Evolutionary conservation across 1,140 invertebrate genomes (phyloP).

Genomic region (Zaprionus africanus): DNA sequence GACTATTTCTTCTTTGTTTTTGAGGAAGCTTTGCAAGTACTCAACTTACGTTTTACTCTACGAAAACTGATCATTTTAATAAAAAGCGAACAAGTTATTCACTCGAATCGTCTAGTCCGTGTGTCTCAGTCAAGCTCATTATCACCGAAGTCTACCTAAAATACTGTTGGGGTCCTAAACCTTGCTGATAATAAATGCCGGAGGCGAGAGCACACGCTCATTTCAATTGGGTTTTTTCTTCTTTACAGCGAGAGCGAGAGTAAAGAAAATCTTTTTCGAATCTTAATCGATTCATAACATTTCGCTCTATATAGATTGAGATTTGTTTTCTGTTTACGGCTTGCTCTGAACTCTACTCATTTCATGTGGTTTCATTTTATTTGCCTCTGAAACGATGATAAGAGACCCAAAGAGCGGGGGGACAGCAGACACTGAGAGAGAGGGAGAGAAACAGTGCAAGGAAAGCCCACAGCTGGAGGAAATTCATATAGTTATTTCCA

Average conservation of each 20-base stretch:
- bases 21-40: conserved; percentile 20
- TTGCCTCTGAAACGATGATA: conserved; percentile 9
- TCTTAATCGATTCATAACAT: conserved; percentile 44
- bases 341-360: background rate
- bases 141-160: conserved; percentile 61
- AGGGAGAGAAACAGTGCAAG: conserved; percentile 8
- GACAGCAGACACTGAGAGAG: background rate
- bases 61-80: conserved; percentile 32
- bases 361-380: conserved; percentile 1
- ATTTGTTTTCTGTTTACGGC: conserved; percentile 16
- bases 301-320: conserved; percentile 27
- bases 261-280: conserved; percentile 22
- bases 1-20: background rate
- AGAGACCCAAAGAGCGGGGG: background rate
- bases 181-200: conserved; percentile 69
- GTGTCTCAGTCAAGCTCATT: conserved; percentile 52
- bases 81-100: conserved; percentile 25
- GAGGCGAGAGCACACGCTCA: background rate
- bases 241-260: conserved; percentile 22
- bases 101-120: conserved; percentile 46
- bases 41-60: conserved; percentile 12
- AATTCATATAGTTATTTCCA: background rate
- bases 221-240: background rate
- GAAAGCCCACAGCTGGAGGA: background rate
- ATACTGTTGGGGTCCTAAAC: conserved; percentile 69